Evolutionary conservation across 2,797 vertebrate genomes (phyloP).

Genomic region (Pseudochromis fuscus): DNA sequence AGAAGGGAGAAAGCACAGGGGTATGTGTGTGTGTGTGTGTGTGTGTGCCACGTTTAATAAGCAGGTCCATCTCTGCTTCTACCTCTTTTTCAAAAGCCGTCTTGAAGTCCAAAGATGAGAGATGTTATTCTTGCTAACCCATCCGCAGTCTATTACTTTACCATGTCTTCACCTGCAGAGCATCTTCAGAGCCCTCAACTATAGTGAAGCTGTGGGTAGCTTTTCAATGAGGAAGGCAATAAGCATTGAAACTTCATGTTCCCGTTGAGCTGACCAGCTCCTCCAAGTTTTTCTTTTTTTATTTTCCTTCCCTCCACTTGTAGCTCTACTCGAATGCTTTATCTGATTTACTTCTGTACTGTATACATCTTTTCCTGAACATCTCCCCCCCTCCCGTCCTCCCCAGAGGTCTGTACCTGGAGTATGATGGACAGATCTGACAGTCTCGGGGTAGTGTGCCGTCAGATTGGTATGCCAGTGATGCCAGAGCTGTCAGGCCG

Average conservation of each 20-base stretch:
- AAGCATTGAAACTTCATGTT: background rate
- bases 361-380: background rate
- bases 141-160: constrained; percentile 32
- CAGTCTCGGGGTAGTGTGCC: background rate
- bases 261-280: constrained; percentile 8
- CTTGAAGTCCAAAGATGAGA: constrained; percentile 33
- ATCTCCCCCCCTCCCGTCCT: background rate
- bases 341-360: constrained; percentile 28
- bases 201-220: constrained; percentile 3
- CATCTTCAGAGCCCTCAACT: constrained; percentile 26
- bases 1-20: constrained; percentile 14
- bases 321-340: constrained; percentile 4
- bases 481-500: constrained; percentile 42
- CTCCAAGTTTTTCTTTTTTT: background rate
- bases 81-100: constrained; percentile 2
- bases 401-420: constrained; percentile 20
- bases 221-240: constrained; percentile 30
- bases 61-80: constrained; percentile 8
- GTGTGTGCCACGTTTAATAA: constrained; percentile 53
- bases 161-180: constrained; percentile 37
- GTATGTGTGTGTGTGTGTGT: background rate
- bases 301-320: constrained; percentile 2
- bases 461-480: constrained; percentile 30
- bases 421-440: constrained; percentile 46
- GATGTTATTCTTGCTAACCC: constrained; percentile 20